Conservation (phyloP, 1,140 invertebrate genomes). For the Neodiprion lecontei region DNA sequence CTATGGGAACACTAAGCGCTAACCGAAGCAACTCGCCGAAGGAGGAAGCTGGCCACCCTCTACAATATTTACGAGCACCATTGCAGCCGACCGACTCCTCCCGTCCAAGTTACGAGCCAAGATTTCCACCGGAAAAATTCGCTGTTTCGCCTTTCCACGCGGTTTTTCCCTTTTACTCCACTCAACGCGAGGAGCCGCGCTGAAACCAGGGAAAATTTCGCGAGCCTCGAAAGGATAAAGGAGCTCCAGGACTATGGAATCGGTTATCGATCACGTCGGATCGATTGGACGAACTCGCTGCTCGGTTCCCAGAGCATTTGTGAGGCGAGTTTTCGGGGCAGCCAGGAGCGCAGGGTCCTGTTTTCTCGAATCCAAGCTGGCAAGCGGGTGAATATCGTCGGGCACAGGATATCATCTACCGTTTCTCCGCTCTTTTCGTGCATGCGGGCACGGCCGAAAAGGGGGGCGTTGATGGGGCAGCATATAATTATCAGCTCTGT, state of each 20-base stretch:
- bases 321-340: background rate
- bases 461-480: slow-evolving; percentile 54
- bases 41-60: slow-evolving; percentile 39
- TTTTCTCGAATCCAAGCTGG: background rate
- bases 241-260: background rate
- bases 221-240: no score
- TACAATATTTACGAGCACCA: slow-evolving; percentile 57
- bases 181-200: slow-evolving; percentile 21
- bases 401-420: slow-evolving; percentile 30
- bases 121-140: slow-evolving; percentile 41
- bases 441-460: slow-evolving; percentile 26
- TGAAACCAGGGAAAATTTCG: background rate
- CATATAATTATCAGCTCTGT: slow-evolving; percentile 62
- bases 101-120: slow-evolving; percentile 38
- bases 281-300: background rate
- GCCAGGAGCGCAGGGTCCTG: background rate
- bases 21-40: background rate
- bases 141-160: background rate
- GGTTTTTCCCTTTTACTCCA: background rate
- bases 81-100: slow-evolving; percentile 33
- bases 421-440: slow-evolving; percentile 24
- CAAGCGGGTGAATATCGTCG: slow-evolving; percentile 25
- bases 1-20: slow-evolving; percentile 46
- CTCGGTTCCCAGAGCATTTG: slow-evolving; percentile 6
- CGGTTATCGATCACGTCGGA: background rate